Conservation (phyloP, 2,888 invertebrate species). For the Cremastinae sp. region DNA sequence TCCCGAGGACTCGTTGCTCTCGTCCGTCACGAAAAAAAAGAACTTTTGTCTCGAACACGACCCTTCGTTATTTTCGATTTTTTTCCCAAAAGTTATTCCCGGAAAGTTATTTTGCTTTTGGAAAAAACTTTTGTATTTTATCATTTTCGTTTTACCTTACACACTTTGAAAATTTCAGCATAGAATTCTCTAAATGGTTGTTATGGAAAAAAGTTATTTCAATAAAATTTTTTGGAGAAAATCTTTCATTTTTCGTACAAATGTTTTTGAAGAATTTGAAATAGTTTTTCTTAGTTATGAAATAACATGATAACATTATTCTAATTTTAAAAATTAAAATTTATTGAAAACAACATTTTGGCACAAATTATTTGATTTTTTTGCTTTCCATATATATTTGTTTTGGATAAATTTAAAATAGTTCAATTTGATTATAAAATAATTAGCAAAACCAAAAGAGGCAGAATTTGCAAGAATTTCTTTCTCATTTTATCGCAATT, state of each 20-base stretch:
- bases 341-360: conserved; percentile 13
- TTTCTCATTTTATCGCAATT: too few relatives aligned
- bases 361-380: not conserved
- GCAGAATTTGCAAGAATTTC: too few relatives aligned
- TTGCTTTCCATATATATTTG: not conserved
- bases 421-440: too few relatives aligned
- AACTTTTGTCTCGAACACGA: conserved; percentile 49
- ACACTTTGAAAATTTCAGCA: too few relatives aligned
- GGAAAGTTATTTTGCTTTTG: conserved; percentile 47
- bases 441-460: too few relatives aligned
- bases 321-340: conserved; percentile 11
- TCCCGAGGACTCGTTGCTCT: conserved; percentile 52
- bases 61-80: conserved; percentile 57
- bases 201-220: too few relatives aligned
- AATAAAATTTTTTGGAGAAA: too few relatives aligned
- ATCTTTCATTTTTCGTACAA: too few relatives aligned
- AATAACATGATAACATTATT: not conserved
- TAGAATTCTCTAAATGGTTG: too few relatives aligned
- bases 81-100: conserved; percentile 28
- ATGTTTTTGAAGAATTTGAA: too few relatives aligned
- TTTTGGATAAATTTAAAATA: not conserved
- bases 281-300: too few relatives aligned
- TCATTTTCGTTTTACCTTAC: conserved; percentile 28
- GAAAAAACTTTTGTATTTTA: conserved; percentile 17
- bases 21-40: conserved; percentile 41